phyloP scores from a whole-genome alignment of 2,888 invertebrate genomes.

The Seira sanloemensis region DNA sequence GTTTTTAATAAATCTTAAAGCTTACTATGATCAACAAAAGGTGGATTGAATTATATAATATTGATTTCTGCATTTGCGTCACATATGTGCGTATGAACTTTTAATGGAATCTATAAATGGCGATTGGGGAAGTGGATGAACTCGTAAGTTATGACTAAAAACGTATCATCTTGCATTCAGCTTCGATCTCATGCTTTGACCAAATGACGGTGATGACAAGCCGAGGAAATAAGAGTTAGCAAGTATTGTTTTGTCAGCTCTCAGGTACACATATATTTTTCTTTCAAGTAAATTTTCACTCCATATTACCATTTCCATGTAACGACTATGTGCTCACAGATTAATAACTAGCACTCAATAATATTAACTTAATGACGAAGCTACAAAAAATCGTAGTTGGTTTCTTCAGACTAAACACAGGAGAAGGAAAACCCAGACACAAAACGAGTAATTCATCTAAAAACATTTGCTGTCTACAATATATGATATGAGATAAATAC shows the following conservation, averaged over 20 bases:
- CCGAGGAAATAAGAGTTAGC: too few species aligned
- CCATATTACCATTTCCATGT: constrained; percentile 52
- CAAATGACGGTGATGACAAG: too few species aligned
- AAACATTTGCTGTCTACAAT: constrained; percentile 16
- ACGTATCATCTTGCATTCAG: too few species aligned
- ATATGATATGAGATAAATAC: constrained; percentile 27
- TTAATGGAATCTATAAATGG: too few species aligned
- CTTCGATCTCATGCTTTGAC: too few species aligned
- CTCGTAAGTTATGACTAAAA: too few species aligned
- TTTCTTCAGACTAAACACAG: constrained; percentile 30
- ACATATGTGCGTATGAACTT: too few species aligned
- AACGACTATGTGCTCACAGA: constrained; percentile 64
- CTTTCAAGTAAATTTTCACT: constrained; percentile 49
- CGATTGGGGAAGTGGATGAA: too few species aligned
- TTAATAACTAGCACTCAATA: constrained; percentile 64
- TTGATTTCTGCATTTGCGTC: too few species aligned
- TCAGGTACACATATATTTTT: constrained; percentile 63
- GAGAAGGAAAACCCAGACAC: constrained; percentile 38
- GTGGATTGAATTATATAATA: too few species aligned
- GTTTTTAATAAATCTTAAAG: too few species aligned
- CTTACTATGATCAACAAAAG: too few species aligned
- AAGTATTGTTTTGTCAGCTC: constrained; percentile 54
- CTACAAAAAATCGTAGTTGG: constrained; percentile 56
- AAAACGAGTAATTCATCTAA: constrained; percentile 32
- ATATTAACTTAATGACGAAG: constrained; percentile 55